phyloP scores from a whole-genome alignment of 1,140 invertebrate genomes.

The Ceratina calcarata region DNA sequence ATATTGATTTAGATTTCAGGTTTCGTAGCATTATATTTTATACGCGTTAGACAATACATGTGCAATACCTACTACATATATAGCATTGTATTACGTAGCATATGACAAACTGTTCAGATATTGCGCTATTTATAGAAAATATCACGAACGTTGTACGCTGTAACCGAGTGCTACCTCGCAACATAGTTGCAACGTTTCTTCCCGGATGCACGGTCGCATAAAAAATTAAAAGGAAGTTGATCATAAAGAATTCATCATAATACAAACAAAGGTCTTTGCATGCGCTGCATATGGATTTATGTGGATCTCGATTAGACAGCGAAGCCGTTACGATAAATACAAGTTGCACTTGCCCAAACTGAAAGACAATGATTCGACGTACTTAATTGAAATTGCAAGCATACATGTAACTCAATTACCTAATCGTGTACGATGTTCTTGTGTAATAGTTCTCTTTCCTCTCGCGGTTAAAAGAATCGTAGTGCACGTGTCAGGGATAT shows the following conservation, averaged over 20 bases:
- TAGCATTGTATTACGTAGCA: neutral
- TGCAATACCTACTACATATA: constrained; percentile 25
- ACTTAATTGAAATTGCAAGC: neutral
- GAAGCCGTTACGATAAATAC: constrained; percentile 28
- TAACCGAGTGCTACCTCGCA: no score
- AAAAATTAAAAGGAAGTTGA: no score
- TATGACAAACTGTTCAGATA: constrained; percentile 39
- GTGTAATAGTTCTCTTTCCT: no score
- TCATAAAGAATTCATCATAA: neutral
- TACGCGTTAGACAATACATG: constrained; percentile 32
- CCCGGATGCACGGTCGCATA: no score
- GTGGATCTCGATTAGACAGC: constrained; percentile 35
- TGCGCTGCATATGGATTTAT: constrained; percentile 47
- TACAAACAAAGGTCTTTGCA: constrained; percentile 39
- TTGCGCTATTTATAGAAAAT: constrained; percentile 42
- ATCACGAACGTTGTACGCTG: neutral
- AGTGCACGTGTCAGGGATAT: no score
- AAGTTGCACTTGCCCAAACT: neutral
- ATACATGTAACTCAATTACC: neutral
- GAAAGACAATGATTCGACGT: constrained; percentile 15
- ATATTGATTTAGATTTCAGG: neutral
- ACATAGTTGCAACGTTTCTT: no score
- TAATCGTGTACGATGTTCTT: neutral
- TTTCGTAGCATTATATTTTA: constrained; percentile 3
- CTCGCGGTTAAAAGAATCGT: neutral